Base-by-base conservation (phyloP, 2,888 invertebrate genomes). In the Amblyjoppa fuscipennis region DNA sequence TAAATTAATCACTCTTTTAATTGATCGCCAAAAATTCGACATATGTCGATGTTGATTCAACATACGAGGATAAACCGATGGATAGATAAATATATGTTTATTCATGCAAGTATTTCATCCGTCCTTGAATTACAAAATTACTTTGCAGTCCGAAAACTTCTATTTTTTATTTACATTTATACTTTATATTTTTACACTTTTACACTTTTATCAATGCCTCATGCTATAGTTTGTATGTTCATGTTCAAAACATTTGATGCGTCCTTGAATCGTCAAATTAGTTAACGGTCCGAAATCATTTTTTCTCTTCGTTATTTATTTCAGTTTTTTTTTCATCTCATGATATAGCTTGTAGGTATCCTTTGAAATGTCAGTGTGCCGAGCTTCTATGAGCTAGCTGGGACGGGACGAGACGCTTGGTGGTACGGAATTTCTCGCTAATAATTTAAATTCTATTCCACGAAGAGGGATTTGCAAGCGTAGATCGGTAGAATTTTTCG, bases 371-470 rank as follows among this genome's bases (percentile, higher is more conserved):
- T 13, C 28, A 13, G 28, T 56, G 25, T 4, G 59, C 2, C 11
- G 25, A 2, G 5, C 41, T 13, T 11, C 56, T 9, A 56, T 4
- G 20, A 9, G 56, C 25, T 20, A 56, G 59, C 59, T 28, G 59
- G 4, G 59, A 59, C 59, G 28, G 28, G 59, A 9, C 11, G 13
- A 25, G 13, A 25, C 2, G 59, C 59, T 11, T 13, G 28, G 11
- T 25, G 4, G 25, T 13, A 11, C 59, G 25, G 28, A 9, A 28
- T 59, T 25, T 53, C 45, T 49, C n/a, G 74, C 59, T 74, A 76
- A 70, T 76, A 76, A 81, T 81, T 70, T 64, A 76, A 81, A 81
- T 76, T 51, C 70, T 61, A 81, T 64, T 41, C 25, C 49, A 41
- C 51, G 41, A 53, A 76, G 53, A 64, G 45, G 78, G 45, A 45